Percentiles rank a stretch among this genome's conserved stretches.
Conservation (phyloP, 1,140 invertebrate genomes). For the Ectropis grisescens region DNA sequence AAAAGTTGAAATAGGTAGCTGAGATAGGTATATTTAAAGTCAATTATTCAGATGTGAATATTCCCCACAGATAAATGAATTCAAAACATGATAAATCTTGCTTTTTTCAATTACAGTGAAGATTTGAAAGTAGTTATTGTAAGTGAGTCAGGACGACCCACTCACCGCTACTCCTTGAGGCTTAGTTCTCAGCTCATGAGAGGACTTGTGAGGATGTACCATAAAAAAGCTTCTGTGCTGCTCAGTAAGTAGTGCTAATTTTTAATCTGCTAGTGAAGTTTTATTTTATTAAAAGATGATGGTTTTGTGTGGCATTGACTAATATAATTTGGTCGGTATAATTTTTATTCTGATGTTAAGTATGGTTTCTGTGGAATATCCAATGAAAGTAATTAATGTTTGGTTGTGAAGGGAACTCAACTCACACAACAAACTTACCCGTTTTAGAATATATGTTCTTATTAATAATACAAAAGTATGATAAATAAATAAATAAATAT, state of each 20-base stretch:
- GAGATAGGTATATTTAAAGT: too few species aligned
- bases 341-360: too few species aligned
- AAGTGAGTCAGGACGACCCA: slow-evolving; percentile 42
- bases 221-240: slow-evolving; percentile 37
- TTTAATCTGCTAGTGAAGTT: not conserved
- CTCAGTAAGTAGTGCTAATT: slow-evolving; percentile 23
- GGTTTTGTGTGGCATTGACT: not conserved
- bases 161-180: slow-evolving; percentile 45
- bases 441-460: too few species aligned
- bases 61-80: too few species aligned
- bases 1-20: too few species aligned
- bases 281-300: not conserved
- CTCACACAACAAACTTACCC: not conserved
- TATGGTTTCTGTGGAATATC: not conserved
- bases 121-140: slow-evolving; percentile 42
- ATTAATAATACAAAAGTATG: too few species aligned
- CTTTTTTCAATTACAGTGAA: slow-evolving; percentile 27
- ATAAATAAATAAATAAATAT: too few species aligned
- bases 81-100: slow-evolving; percentile 1
- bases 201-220: slow-evolving; percentile 43
- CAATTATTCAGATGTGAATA: too few species aligned
- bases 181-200: slow-evolving; percentile 48
- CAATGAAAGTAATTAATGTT: not conserved
- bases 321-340: too few species aligned
- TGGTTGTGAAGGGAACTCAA: not conserved